Evolutionary conservation across 2,113 vertebrate genomes (phyloP), one percentile per base, ranked within the genome.

Genomic region (Pseudopodoces humilis): DNA sequence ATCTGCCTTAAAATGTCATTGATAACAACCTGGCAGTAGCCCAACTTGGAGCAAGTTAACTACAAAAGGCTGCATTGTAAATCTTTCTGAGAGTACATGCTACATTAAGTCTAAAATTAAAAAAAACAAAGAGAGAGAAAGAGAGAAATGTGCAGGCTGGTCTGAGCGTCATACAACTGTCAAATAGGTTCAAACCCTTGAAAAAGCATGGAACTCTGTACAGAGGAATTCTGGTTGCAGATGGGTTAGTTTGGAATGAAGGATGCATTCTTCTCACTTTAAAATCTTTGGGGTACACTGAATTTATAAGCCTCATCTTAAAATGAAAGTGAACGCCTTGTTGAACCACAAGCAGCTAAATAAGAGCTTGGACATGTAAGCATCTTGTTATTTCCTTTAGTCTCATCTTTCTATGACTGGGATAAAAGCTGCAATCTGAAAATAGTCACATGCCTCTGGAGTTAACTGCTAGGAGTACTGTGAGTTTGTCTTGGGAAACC

Each of bases 1-100:
- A 87, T 91, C 94, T 95, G 90, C 94, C 95, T 97, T 97, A 95
- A 95, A 94, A 89, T 95, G 89, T 95, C 90, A 96, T 95, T 97
- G 94, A 97, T 94, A 94, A 96, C 94, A 90, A 93, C 81, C 92
- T 97, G 88, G 94, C 94, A 95, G 62, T 86, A 70, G 95, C 94
- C 96, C 88, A 96, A 88, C 88, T 95, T 87, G 85, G 76, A 96
- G 70, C 87, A 88, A 92, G 83, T 96, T 93, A 90, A 91, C 83
- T 96, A 97, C 93, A 97, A 94, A 96, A 96, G 83, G 80, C 92
- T 88, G 88, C 91, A 90, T 95, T 97, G 92, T 95, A 88, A 92
- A 95, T 63, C 91, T 94, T 49, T 91, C 82, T 85, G 83, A 92
- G 71, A 95, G 92, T 75, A 92, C 91, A 92, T 96, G 90, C 88